These are phyloP conservation scores for Triplophysa yarkandensis DNA, from an alignment of 2,797 vertebrate species.

Conservation along the genomic window DNA sequence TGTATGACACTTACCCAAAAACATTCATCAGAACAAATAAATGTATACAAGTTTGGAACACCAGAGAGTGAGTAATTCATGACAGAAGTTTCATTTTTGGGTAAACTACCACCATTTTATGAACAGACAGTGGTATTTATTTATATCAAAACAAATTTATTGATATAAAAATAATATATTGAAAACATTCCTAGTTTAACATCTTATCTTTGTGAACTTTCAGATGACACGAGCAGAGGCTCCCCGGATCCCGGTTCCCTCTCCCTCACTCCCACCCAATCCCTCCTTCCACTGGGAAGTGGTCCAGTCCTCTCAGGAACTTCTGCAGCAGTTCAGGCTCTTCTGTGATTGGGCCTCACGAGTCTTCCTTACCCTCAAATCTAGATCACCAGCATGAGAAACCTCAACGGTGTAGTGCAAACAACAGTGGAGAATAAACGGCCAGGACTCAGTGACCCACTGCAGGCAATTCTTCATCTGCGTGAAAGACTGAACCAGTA, in stretches of 20 bases:
- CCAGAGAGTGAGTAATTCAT: too few species aligned
- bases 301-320: conserved; percentile 78
- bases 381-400: conserved; percentile 66
- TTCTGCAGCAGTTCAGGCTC: conserved; percentile 80
- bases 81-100: too few species aligned
- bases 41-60: too few species aligned
- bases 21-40: too few species aligned
- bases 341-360: conserved; percentile 81
- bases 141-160: too few species aligned
- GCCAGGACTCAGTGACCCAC: not conserved
- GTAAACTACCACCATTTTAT: too few species aligned
- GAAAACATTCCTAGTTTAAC: too few species aligned
- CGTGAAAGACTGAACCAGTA: not conserved
- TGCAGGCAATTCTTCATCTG: not conserved
- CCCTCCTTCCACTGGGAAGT: conserved; percentile 76
- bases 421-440: conserved; percentile 3
- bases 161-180: too few species aligned
- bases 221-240: conserved; percentile 77
- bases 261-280: conserved; percentile 75
- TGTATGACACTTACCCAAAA: too few species aligned
- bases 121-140: too few species aligned
- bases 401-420: not conserved
- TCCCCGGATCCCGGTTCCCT: conserved; percentile 60
- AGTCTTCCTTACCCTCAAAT: conserved; percentile 77
- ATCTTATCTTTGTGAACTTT: not conserved